Base-by-base conservation (phyloP, 2,888 invertebrate genomes). In the Drosophila suboccidentalis region DNA sequence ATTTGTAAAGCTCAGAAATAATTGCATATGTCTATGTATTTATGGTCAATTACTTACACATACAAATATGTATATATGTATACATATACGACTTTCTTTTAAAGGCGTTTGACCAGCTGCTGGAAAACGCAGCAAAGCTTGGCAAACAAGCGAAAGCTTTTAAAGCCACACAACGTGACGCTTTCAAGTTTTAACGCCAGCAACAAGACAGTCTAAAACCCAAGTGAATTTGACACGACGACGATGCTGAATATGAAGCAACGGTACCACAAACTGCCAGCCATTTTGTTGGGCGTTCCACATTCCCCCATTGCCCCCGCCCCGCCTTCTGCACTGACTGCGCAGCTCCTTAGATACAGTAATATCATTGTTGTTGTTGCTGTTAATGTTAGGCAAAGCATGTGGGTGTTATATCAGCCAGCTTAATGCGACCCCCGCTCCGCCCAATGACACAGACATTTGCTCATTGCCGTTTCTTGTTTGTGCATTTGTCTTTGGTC, bases 101-200 rank as follows among this genome's bases (percentile, higher is more conserved):
- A 69, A 78, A 75, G 62, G 69, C 61, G 47, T 50, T 69, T 72
- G 71, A 67, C 75, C 68, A 65, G 60, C 58, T 34, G 60, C 38
- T 49, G 69, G 69, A 51, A 47, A 41, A 64, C 49, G 29, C 46
- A 22, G 43, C 50, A 68, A 70, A 58, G 54, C 50, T 47, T 11
- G 65, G 63, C 41, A 49, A 76, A 64, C 46, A 51, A 64, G 65
- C 53, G 44, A 71, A 62, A 86, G 86, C 86, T 82, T 50, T 1
- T 72, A 75, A 57, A 64, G 58, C 61, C 51, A 47, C 51, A 70
- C 47, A 78, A 69, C 68, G 63, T 59, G 51, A 50, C 68, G 86
- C 82, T 79, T 81, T 87, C 69, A 75, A 77, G 79, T 84, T 79
- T 78, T 77, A 83, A 69, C 75, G 69, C 62, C 74, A 74, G 75